Evolutionary conservation across 2,797 vertebrate genomes (phyloP).

Genomic region (Carcharodon carcharias): DNA sequence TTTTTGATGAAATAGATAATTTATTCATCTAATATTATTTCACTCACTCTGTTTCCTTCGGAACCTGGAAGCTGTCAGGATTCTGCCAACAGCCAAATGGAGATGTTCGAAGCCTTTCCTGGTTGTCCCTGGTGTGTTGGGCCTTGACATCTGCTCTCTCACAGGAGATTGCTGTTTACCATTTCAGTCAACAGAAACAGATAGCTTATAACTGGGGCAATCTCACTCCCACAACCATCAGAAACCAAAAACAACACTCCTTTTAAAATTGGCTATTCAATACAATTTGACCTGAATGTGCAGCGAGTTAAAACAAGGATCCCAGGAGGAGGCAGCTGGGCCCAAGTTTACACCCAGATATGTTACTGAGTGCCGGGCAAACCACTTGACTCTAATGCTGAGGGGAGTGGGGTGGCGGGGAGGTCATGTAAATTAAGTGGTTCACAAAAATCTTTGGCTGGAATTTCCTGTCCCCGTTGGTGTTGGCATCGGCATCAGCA

Average conservation of each 20-base stretch:
- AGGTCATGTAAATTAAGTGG: too few species aligned
- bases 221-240: background rate
- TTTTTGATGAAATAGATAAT: background rate
- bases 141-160: background rate
- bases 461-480: too few species aligned
- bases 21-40: background rate
- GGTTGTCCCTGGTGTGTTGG: background rate
- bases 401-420: too few species aligned
- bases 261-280: background rate
- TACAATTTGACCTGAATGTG: background rate
- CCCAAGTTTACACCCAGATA: background rate
- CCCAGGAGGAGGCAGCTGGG: background rate
- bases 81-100: background rate
- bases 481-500: too few species aligned
- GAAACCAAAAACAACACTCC: background rate
- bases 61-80: background rate
- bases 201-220: background rate
- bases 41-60: background rate
- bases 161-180: background rate
- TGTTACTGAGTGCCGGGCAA: too few species aligned
- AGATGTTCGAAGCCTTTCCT: background rate
- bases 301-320: background rate
- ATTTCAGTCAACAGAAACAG: slow-evolving; percentile 4
- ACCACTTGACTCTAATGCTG: background rate
- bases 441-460: too few species aligned